Conservation (phyloP, 2,113 vertebrate species). For the Syngnathus typhle region DNA sequence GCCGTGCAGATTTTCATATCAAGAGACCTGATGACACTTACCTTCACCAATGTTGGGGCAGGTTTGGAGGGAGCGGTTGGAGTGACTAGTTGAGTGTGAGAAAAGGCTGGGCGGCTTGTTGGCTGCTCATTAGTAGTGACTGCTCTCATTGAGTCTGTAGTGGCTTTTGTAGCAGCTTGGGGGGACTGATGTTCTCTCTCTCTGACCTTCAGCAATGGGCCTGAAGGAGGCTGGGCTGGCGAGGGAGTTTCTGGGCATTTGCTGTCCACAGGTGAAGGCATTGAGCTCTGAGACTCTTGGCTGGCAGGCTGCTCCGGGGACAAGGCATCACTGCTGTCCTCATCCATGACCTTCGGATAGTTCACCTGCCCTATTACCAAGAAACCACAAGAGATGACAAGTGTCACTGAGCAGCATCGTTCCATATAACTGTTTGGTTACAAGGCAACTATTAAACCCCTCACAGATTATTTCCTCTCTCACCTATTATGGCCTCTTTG, state of each 20-base stretch:
- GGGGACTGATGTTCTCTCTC: conserved; percentile 66
- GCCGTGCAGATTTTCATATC: no score
- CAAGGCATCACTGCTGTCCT: conserved; percentile 90
- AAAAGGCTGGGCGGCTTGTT: conserved; percentile 49
- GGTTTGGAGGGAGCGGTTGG: conserved; percentile 73
- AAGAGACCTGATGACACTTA: conserved; percentile 41
- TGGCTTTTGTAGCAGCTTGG: conserved; percentile 61
- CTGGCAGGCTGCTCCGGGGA: conserved; percentile 94
- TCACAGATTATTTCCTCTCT: conserved; percentile 21
- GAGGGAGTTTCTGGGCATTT: conserved; percentile 76
- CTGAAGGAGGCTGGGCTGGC: conserved; percentile 59
- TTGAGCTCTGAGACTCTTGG: conserved; percentile 89
- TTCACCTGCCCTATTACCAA: conserved; percentile 76
- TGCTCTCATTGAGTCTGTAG: conserved; percentile 81
- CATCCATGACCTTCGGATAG: conserved; percentile 86
- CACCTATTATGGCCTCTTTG: conserved; percentile 94
- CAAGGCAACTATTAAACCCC: not conserved
- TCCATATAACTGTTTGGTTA: not conserved
- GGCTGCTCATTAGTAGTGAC: conserved; percentile 59
- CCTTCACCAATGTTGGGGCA: conserved; percentile 85
- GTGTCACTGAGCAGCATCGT: not conserved
- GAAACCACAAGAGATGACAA: conserved; percentile 1
- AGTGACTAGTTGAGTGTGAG: conserved; percentile 56
- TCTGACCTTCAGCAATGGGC: conserved; percentile 51
- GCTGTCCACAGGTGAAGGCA: conserved; percentile 81